Evolutionary conservation across 2,113 vertebrate genomes (phyloP).

Genomic region (Riparia riparia): DNA sequence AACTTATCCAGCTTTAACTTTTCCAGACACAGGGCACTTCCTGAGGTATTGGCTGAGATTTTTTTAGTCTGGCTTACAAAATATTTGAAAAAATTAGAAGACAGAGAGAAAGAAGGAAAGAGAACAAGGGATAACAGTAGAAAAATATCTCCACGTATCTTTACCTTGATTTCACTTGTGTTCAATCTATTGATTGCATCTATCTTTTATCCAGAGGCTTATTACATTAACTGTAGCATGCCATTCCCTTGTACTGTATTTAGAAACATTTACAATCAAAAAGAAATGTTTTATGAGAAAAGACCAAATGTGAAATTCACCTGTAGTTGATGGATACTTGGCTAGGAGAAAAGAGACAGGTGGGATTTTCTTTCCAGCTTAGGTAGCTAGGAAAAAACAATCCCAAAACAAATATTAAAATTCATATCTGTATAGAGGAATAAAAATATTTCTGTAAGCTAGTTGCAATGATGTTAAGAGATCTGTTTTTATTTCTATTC

Average conservation of each 20-base stretch:
- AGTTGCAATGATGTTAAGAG: background rate
- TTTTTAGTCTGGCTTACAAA: background rate
- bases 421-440: background rate
- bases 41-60: background rate
- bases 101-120: background rate
- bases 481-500: background rate
- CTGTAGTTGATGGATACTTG: background rate
- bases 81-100: background rate
- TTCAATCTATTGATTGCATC: background rate
- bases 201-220: background rate
- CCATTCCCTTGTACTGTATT: background rate
- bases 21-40: background rate
- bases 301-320: background rate
- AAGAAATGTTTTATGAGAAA: background rate
- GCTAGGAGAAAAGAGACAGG: background rate
- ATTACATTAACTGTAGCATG: background rate
- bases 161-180: background rate
- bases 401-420: background rate
- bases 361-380: accelerated
- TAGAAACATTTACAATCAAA: background rate
- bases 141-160: background rate
- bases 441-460: background rate
- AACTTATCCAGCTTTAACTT: background rate
- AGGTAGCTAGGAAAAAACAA: background rate
- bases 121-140: background rate